These are phyloP conservation scores for Notodonta ziczac DNA, from an alignment of 2,888 invertebrate species.

Conservation along the genomic window DNA sequence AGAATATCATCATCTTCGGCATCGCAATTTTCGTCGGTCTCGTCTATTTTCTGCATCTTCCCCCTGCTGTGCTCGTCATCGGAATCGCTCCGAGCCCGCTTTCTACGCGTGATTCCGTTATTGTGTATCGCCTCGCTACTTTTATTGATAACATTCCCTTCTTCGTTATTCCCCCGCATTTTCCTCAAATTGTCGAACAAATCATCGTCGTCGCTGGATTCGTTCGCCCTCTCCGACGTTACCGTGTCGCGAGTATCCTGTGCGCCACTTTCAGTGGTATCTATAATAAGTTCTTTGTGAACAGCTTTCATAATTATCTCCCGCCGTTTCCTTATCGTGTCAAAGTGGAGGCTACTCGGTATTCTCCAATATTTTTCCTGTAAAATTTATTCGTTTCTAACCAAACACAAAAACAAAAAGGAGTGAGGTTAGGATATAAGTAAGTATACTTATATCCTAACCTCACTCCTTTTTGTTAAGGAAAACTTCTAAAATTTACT, in stretches of 20 bases:
- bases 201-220: conserved; percentile 72
- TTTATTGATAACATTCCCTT: conserved; percentile 34
- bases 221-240: conserved; percentile 27
- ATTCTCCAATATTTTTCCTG: conserved; percentile 96
- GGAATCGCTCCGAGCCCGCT: conserved; percentile 68
- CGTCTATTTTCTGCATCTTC: conserved; percentile 71
- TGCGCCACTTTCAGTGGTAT: conserved; percentile 30
- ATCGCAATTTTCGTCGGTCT: conserved; percentile 48
- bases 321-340: conserved; percentile 83
- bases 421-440: no score
- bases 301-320: conserved; percentile 83
- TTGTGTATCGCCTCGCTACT: conserved; percentile 26
- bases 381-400: conserved; percentile 27
- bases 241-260: conserved; percentile 14
- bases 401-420: no score
- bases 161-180: conserved; percentile 54
- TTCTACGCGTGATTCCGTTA: conserved; percentile 44
- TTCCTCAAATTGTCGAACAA: conserved; percentile 73
- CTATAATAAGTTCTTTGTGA: conserved; percentile 76
- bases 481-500: no score
- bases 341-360: conserved; percentile 85
- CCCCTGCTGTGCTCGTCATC: conserved; percentile 53
- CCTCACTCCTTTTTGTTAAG: no score
- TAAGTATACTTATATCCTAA: no score
- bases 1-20: conserved; percentile 67